These are phyloP conservation scores for Gopherus flavomarginatus DNA, from an alignment of 2,113 vertebrate species.

Conservation along the genomic window DNA sequence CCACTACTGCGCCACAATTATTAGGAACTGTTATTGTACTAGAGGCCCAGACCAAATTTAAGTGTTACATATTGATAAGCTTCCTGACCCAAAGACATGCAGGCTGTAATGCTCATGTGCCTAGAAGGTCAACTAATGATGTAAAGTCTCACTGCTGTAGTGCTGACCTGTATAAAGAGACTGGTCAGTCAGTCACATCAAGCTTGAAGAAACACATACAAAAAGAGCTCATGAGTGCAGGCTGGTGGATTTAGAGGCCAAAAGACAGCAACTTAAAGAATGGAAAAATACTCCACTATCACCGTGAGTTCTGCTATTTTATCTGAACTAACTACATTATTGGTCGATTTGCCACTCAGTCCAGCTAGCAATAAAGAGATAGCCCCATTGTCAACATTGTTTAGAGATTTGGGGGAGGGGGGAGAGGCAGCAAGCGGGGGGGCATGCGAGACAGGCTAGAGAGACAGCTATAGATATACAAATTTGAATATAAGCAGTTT, in stretches of 20 bases:
- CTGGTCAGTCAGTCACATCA: background rate
- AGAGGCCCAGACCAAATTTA: background rate
- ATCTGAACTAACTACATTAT: background rate
- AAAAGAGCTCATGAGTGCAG: background rate
- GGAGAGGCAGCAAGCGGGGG: too few relatives aligned
- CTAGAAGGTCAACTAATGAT: background rate
- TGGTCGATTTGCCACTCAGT: background rate
- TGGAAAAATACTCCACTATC: background rate
- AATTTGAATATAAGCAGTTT: background rate
- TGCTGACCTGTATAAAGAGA: background rate
- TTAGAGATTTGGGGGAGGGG: background rate
- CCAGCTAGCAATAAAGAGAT: background rate
- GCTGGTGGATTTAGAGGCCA: background rate
- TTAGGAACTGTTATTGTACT: background rate
- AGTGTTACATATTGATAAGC: background rate
- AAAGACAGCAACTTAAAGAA: background rate
- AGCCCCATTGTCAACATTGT: accelerated
- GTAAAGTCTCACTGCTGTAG: background rate
- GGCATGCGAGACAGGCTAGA: background rate
- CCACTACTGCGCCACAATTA: background rate
- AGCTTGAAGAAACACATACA: background rate
- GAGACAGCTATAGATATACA: background rate
- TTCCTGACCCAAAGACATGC: background rate
- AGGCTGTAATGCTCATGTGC: background rate
- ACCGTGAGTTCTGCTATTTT: background rate